Evolutionary conservation across 2,888 invertebrate genomes (phyloP).

Genomic region (Andrena hattorfiana): DNA sequence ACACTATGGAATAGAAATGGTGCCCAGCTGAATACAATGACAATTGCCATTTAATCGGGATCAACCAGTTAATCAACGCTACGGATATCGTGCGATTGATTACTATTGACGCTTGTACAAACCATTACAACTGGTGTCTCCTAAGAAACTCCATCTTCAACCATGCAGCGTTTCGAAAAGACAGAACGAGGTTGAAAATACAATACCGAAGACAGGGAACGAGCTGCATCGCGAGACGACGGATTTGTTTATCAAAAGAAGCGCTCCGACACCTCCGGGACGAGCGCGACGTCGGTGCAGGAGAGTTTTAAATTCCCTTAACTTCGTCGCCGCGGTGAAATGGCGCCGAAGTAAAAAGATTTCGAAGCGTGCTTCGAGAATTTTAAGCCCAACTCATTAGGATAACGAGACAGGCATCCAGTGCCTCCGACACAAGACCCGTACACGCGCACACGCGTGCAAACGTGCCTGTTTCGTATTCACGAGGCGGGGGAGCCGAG

Average conservation of each 20-base stretch:
- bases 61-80: conserved; percentile 11
- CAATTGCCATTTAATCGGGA: conserved; percentile 13
- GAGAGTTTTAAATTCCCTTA: conserved; percentile 57
- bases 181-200: not conserved
- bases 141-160: not conserved
- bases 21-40: conserved; percentile 9
- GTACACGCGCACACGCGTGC: conserved; percentile 29
- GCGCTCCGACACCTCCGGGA: conserved; percentile 38
- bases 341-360: conserved; percentile 55
- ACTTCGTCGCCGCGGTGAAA: conserved; percentile 39
- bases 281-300: conserved; percentile 23
- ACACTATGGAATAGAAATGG: conserved; percentile 25
- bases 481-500: conserved; percentile 28
- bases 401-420: conserved; percentile 66
- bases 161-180: not conserved
- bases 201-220: not conserved
- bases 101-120: not conserved
- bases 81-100: not conserved
- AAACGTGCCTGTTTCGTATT: conserved; percentile 53
- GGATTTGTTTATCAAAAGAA: conserved; percentile 32
- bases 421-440: conserved; percentile 50
- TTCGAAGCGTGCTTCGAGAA: conserved; percentile 63
- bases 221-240: not conserved
- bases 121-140: no score
- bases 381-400: conserved; percentile 68